phyloP scores from a whole-genome alignment of 2,113 vertebrate species.

The Microcebus lehilahytsara region DNA sequence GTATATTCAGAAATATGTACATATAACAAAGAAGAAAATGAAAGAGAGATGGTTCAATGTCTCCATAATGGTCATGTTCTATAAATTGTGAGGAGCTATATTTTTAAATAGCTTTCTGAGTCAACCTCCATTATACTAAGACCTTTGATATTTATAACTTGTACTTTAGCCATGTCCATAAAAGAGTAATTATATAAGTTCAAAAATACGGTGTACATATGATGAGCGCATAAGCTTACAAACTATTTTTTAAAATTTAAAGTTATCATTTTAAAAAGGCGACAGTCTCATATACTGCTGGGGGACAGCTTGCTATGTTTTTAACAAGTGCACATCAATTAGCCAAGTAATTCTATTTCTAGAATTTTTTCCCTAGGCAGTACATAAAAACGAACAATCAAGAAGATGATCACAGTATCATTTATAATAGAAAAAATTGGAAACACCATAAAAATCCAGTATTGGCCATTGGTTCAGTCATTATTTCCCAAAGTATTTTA shows the following conservation, averaged over 20 bases:
- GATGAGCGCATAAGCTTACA: neutral
- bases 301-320: neutral
- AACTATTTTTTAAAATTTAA: constrained; percentile 36
- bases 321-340: neutral
- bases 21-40: neutral
- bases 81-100: neutral
- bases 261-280: neutral
- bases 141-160: constrained; percentile 33
- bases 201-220: neutral
- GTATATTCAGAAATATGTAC: neutral
- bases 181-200: neutral
- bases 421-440: neutral
- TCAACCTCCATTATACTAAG: neutral
- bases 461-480: neutral
- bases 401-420: neutral
- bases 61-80: neutral
- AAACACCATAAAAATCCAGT: neutral
- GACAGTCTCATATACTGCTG: neutral
- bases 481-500: constrained; percentile 38
- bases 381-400: neutral
- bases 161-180: neutral
- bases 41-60: neutral
- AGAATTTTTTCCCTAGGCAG: neutral
- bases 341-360: neutral
- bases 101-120: neutral